Evolutionary conservation across 1,140 invertebrate species (phyloP), one percentile per base, ranked within the genome.

Genomic region (Saxidomus purpurata): DNA sequence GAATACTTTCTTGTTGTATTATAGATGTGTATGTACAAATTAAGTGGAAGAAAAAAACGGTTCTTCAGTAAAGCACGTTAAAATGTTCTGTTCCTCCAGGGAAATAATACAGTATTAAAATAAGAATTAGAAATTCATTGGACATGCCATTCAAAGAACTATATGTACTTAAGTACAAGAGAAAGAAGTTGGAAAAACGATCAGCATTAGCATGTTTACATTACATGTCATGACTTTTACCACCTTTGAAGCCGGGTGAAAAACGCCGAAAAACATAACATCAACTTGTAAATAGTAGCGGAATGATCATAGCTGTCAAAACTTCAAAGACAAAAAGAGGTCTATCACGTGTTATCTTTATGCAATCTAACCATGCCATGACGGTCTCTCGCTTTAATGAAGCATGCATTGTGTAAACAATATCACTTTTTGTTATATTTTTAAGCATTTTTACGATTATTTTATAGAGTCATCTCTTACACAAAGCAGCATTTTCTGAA

Each of bases 241-340:
- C 67, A 71, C 67, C 67, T 71, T 71, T 71, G 67, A 71, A 19
- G 67, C 67, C 36, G 67, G 67, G 67, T 71, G 34, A 71, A 71
- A 71, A 28, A n/a, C 36, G 15, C 17, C 8, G 34, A 71, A 71
- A n/a, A 71, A 71, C 67, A 71, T 40, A 71, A 71, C 67, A 71
- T 71, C 17, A 8, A 22, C 67, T 36, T 71, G 67, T 71, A 71
- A 71, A 71, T 71, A 38, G 34, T n/a, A 6, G n/a, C 17, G 15
- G 34, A 71, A 71, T 38, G 3, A 71, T 13, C 34, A 71, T 38
- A 15, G 3, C 34, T 71, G 67, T 71, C 67, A 71, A 71, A 71
- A 67, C 34, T 38, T 71, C 67, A 38, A 71, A 71, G 67, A 71
- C 25, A 63, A n/a, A 28, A 9, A 63, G n/a, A 25, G 25, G 25